A percentile compares a stretch with the other conserved stretches of the same genome.
Conservation (phyloP, 2,113 vertebrate genomes). For the Bostrychus sinensis region DNA sequence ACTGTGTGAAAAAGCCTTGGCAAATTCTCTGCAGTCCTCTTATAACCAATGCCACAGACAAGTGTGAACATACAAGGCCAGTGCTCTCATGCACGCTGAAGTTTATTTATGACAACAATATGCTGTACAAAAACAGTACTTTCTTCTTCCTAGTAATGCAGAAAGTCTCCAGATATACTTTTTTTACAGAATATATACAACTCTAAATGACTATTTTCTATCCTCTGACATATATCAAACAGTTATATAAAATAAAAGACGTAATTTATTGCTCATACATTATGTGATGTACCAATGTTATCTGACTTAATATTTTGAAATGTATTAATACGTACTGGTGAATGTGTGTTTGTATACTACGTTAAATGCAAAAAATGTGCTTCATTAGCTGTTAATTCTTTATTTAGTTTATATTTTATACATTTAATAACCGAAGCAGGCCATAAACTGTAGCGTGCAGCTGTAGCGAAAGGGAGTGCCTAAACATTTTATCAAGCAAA, state of each 20-base stretch:
- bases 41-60: conserved; percentile 20
- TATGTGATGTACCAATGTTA: conserved; percentile 55
- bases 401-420: conserved; percentile 41
- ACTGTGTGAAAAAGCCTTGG: conserved; percentile 58
- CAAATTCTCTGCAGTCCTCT: conserved; percentile 24
- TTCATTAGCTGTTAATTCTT: conserved; percentile 38
- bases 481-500: conserved; percentile 46
- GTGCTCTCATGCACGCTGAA: conserved; percentile 30
- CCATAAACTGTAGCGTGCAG: conserved; percentile 41
- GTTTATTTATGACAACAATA: conserved; percentile 27
- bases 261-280: conserved; percentile 70
- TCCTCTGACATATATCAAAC: conserved; percentile 70
- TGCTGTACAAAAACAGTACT: conserved; percentile 39
- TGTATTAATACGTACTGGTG: conserved; percentile 58
- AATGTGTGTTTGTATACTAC: conserved; percentile 67
- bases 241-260: conserved; percentile 71
- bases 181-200: conserved; percentile 76
- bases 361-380: conserved; percentile 37
- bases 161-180: conserved; percentile 71
- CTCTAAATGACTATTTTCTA: conserved; percentile 79
- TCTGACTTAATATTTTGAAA: conserved; percentile 53
- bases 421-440: conserved; percentile 33
- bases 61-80: conserved; percentile 28
- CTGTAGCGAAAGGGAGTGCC: conserved; percentile 65
- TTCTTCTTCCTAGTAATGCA: conserved; percentile 34